phyloP scores from a whole-genome alignment of 1,140 invertebrate species.

The Ephestia elutella region DNA sequence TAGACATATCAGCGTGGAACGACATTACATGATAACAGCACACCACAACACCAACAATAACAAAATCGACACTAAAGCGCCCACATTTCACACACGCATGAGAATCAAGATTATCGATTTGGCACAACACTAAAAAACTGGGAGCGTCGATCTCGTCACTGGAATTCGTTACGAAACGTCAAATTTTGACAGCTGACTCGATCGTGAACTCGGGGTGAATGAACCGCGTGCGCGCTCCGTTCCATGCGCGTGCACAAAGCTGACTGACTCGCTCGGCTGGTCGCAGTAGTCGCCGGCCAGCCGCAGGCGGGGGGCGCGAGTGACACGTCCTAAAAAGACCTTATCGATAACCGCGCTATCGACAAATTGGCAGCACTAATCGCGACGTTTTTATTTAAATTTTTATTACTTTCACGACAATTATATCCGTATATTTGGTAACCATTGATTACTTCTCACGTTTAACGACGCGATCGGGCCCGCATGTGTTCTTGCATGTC shows the following conservation, averaged over 20 bases:
- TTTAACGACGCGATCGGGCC: neutral
- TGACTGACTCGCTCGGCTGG: constrained; percentile 35
- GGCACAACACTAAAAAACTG: constrained; percentile 37
- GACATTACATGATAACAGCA: constrained; percentile 67
- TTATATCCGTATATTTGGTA: neutral
- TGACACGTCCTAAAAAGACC: constrained; percentile 3
- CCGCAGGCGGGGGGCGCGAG: neutral
- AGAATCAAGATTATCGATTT: constrained; percentile 46
- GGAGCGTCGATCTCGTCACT: constrained; percentile 25
- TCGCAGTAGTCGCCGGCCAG: neutral
- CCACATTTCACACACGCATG: constrained; percentile 31
- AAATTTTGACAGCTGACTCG: constrained; percentile 60
- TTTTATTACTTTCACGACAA: constrained; percentile 3
- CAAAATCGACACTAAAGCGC: constrained; percentile 27
- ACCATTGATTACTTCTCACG: neutral
- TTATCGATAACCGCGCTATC: neutral
- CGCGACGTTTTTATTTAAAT: neutral
- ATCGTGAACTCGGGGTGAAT: constrained; percentile 55
- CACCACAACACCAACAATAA: constrained; percentile 42
- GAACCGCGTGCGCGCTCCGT: constrained; percentile 44
- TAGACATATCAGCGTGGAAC: constrained; percentile 69
- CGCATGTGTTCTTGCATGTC: neutral
- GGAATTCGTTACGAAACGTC: constrained; percentile 51
- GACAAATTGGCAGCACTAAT: constrained; percentile 4
- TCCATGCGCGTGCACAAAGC: constrained; percentile 38